Base-by-base conservation (phyloP, 1,140 invertebrate species). In the Hesperophylax magnus region DNA sequence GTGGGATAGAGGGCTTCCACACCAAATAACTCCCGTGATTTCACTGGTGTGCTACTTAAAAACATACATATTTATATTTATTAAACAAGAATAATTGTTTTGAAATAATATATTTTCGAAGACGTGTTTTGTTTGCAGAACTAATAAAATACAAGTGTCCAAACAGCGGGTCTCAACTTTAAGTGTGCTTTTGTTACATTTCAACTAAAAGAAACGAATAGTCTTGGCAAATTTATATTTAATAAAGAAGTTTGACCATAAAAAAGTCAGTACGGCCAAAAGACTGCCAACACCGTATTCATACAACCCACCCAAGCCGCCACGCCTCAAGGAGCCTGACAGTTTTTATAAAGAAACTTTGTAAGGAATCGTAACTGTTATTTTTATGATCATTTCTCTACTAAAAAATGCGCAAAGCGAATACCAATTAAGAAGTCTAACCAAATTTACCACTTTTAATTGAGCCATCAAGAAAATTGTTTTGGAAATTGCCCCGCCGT, bases 311-410 rank as follows among this genome's bases (percentile, higher is more conserved):
- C 39, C 39, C 39, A 11, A 47, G 39, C 9, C 39, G 39, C 24
- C 24, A 18, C 63, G 63, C 31, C 31, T 67, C 39, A 31, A 67
- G 22, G 63, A 67, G 3, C 31, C 63, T 31, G 27, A 11, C 63
- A 67, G 63, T 67, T 67, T 67, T 67, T 67, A 67, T 67, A 67
- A 67, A 67, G 63, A 67, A 67, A 67, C 11, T 67, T 67, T 67
- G 63, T 34, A 67, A 67, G 27, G n/a, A 67, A 67, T 67, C 31
- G 63, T 67, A 67, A 67, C 63, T 67, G 11, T 67, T 67, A 67
- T 67, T 67, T 67, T 67, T 67, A 67, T 67, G 63, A 67, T 67
- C 63, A 67, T 27, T 67, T 27, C 63, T 67, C 63, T 67, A 17
- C 24, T 67, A 67, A 31, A 67, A 67, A 34, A 67, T 67, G 22